Conservation (phyloP, 1,140 invertebrate genomes). For the Augochlora pura region DNA sequence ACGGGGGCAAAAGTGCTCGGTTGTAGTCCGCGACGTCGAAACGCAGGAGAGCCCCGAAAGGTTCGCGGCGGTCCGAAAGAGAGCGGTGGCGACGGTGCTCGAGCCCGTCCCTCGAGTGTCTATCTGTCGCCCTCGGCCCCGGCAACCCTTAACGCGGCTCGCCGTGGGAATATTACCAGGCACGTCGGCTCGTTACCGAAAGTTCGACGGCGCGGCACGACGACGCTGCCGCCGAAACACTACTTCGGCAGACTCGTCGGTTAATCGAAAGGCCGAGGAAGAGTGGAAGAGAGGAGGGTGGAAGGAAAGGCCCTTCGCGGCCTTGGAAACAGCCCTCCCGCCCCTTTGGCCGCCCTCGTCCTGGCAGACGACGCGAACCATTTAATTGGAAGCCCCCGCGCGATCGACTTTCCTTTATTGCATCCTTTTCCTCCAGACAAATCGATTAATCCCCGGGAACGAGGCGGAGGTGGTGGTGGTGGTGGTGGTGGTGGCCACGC, state of each 20-base stretch:
- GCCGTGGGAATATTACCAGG: slow-evolving; percentile 63
- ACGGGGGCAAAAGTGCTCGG: not conserved
- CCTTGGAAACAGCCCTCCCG: not conserved
- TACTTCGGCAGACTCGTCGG: not conserved
- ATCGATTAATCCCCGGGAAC: slow-evolving; percentile 12
- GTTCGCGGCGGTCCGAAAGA: not conserved
- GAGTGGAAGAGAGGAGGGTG: too few species aligned
- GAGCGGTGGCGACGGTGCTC: not conserved
- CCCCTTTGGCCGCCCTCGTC: too few species aligned
- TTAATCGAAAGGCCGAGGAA: slow-evolving; percentile 54
- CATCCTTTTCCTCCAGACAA: slow-evolving; percentile 1
- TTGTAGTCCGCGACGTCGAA: not conserved
- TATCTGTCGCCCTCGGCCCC: not conserved
- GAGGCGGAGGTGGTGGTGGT: not conserved
- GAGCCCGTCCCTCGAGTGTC: slow-evolving; percentile 32
- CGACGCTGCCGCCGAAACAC: not conserved
- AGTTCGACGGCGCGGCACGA: slow-evolving; percentile 39
- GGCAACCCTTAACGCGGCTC: slow-evolving; percentile 38
- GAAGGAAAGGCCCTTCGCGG: not conserved
- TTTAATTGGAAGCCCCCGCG: slow-evolving; percentile 41
- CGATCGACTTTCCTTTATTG: slow-evolving; percentile 3
- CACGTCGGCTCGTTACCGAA: slow-evolving; percentile 58
- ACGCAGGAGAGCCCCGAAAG: not conserved
- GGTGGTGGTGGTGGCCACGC: not conserved
- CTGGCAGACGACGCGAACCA: not conserved